phyloP scores from a whole-genome alignment of 2,113 vertebrate genomes.

The Rutilus rutilus region DNA sequence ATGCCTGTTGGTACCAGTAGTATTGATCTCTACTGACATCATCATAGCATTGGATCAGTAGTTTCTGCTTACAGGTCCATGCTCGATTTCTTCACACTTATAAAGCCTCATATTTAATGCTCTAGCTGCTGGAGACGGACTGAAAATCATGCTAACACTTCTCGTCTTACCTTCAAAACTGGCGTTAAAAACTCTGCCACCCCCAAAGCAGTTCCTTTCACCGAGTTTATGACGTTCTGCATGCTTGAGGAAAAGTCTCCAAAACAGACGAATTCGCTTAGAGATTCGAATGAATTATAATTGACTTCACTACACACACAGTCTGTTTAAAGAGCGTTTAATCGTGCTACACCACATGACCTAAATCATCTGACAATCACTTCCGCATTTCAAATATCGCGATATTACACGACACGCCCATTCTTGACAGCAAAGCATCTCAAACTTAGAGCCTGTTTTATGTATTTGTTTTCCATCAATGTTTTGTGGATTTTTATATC shows the following conservation, averaged over 20 bases:
- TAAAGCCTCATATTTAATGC: not conserved
- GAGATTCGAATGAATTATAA: not conserved
- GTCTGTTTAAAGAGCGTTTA: slow-evolving; percentile 31
- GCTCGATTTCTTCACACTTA: not conserved
- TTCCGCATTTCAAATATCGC: slow-evolving; percentile 67
- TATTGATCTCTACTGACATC: not conserved
- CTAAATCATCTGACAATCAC: slow-evolving; percentile 45
- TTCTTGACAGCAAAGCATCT: not conserved
- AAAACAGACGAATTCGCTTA: not conserved
- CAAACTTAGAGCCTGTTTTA: not conserved
- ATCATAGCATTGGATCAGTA: not conserved
- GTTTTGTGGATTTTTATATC: too few relatives aligned
- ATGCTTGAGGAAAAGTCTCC: slow-evolving; percentile 67
- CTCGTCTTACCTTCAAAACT: slow-evolving; percentile 89
- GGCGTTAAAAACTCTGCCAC: slow-evolving; percentile 96
- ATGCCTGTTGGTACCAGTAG: not conserved
- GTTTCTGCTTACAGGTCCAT: not conserved
- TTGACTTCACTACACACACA: not conserved
- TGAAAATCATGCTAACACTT: slow-evolving; percentile 41
- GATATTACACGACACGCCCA: slow-evolving; percentile 40
- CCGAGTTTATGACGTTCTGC: slow-evolving; percentile 97
- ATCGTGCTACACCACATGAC: slow-evolving; percentile 69
- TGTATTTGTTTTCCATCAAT: too few relatives aligned
- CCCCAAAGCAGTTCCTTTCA: slow-evolving; percentile 94
- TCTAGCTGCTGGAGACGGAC: slow-evolving; percentile 2